A percentile compares a stretch with the other conserved stretches of the same genome.
These are phyloP conservation scores for Bilobella aurantiaca DNA, from an alignment of 1,140 invertebrate species.

Conservation along the genomic window DNA sequence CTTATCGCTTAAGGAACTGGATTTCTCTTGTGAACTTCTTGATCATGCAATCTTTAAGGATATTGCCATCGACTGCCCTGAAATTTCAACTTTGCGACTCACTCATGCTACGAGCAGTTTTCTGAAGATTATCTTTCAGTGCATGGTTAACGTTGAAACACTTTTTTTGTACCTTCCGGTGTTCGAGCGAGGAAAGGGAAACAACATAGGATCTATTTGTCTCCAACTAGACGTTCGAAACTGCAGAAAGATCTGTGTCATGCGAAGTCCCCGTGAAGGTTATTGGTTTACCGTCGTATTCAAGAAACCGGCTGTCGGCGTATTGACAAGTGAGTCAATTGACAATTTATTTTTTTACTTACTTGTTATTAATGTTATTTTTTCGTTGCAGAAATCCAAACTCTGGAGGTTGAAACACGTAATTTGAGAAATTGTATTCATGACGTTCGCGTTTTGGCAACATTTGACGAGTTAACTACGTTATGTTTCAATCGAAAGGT, in stretches of 20 bases:
- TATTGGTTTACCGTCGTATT: neutral
- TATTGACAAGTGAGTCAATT: neutral
- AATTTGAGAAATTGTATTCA: neutral
- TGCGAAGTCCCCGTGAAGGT: neutral
- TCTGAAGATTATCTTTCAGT: neutral
- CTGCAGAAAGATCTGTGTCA: neutral
- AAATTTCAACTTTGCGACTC: neutral
- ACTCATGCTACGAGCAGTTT: neutral
- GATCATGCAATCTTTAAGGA: neutral
- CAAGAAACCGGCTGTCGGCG: neutral
- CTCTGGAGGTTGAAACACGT: slow-evolving; percentile 1
- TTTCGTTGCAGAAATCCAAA: neutral
- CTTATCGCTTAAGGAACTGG: neutral
- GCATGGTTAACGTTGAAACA: neutral
- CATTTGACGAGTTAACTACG: neutral
- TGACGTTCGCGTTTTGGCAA: neutral
- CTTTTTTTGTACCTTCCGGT: neutral
- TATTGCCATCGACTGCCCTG: neutral
- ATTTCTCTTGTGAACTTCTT: neutral
- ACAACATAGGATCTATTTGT: neutral
- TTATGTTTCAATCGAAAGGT: slow-evolving; percentile 6
- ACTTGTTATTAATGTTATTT: neutral
- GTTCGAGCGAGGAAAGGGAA: neutral
- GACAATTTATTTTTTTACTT: neutral
- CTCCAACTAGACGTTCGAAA: neutral